Base-by-base conservation (phyloP, 1,140 invertebrate species). In the Tigriopus japonicus region DNA sequence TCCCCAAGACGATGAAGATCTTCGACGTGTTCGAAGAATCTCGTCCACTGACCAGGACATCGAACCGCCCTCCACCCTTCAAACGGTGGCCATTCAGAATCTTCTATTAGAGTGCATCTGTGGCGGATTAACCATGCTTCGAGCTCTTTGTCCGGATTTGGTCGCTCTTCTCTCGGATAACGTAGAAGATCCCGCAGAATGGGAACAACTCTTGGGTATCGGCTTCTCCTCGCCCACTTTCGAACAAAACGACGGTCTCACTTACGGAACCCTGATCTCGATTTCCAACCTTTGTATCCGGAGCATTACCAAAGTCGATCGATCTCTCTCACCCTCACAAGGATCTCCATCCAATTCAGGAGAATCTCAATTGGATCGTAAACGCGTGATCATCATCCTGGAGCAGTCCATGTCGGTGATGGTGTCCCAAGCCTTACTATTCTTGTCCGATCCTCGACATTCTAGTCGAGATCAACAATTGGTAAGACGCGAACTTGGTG, bases 401-500 rank as follows among this genome's bases (percentile, higher is more conserved):
- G 52, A 54, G 14, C 62, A 69, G 55, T 59, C 65, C 1, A 60
- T 73, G 15, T 63, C 68, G 7, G 56, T 73, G 0, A 56, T 71
- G 9, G 65, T 73, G 64, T 72, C 70, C 9, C 71, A 73, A 63
- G 68, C 70, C n/a, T 65, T 68, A 21, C 63, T 69, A 15, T 69
- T 70, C 56, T 63, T 73, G 13, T 63, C 66, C 12, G 67, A 71
- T 49, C 69, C 69, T 21, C 52, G 63, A 23, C 63, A 71, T 6
- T 62, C 64, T 0, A 45, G 61, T 0, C 62, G 70, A 64, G 72
- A 73, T 42, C 71, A 72, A 58, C 71, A 73, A 56, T 62, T 72
- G 6, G 63, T 73, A 1, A 70, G 70, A 51, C 60, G 72, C 62
- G 72, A 73, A 65, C 66, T 73, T 10, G 68, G 71, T 12, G 67